Evolutionary conservation across 2,113 vertebrate genomes (phyloP).

Genomic region (Myotis yumanensis): DNA sequence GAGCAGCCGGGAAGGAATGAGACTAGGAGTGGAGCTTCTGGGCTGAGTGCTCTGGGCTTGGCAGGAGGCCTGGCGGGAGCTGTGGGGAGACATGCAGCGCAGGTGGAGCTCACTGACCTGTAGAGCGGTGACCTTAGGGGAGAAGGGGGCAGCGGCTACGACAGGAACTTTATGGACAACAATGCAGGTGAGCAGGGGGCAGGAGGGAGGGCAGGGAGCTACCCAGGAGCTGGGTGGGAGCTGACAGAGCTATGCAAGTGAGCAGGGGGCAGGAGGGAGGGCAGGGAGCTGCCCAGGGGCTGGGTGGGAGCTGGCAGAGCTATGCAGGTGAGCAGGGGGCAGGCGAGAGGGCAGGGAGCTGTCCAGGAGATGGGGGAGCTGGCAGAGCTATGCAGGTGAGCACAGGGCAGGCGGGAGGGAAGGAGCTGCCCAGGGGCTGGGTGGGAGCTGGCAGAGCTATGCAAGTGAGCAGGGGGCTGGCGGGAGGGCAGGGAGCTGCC

Average conservation of each 20-base stretch:
- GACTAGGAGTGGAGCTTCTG: fast-evolving
- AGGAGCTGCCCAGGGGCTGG: neutral
- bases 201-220: neutral
- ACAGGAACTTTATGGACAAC: fast-evolving
- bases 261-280: no score
- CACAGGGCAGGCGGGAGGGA: fast-evolving
- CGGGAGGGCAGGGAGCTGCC: no score
- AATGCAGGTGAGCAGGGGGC: neutral
- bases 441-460: no score
- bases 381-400: no score
- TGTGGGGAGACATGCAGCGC: no score
- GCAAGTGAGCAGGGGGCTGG: fast-evolving
- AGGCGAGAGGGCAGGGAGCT: neutral
- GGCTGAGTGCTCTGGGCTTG: fast-evolving
- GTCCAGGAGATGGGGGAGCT: no score
- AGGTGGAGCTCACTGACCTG: neutral
- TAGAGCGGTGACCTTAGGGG: neutral
- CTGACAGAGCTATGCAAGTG: no score
- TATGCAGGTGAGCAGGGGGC: fast-evolving
- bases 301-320: no score
- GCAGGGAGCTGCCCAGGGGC: no score
- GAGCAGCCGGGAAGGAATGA: no score
- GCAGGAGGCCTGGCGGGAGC: no score
- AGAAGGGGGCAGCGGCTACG: neutral
- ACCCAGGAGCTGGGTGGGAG: no score